Conservation (phyloP, 2,113 vertebrate genomes). For the Lepus timidus region DNA sequence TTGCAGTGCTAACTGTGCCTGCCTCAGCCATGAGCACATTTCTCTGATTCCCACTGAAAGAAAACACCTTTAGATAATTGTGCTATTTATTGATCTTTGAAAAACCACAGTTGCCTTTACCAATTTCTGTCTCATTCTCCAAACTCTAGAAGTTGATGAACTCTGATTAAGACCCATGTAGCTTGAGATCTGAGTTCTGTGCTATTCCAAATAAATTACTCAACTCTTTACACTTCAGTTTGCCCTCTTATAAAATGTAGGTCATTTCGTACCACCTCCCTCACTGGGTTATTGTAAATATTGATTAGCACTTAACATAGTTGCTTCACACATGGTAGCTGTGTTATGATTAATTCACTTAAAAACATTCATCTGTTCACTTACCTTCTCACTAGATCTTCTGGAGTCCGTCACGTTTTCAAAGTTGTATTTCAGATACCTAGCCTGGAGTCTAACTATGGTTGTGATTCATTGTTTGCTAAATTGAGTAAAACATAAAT, state of each 20-base stretch:
- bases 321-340: background rate
- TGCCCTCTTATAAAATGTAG: slow-evolving; percentile 10
- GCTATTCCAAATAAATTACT: background rate
- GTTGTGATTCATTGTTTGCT: slow-evolving; percentile 6
- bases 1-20: background rate
- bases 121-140: background rate
- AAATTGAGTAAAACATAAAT: slow-evolving; percentile 40
- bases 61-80: background rate
- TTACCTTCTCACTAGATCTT: background rate
- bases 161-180: background rate
- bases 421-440: background rate
- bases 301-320: background rate
- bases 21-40: background rate
- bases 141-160: slow-evolving; percentile 7
- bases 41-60: background rate
- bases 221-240: background rate
- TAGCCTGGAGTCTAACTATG: background rate
- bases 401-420: background rate
- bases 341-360: background rate
- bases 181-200: slow-evolving; percentile 28
- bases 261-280: background rate
- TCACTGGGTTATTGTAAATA: background rate
- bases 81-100: background rate
- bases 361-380: background rate
- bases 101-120: background rate